Base-by-base conservation (phyloP, 2,888 invertebrate species). In the Eutolmus rufibarbis region DNA sequence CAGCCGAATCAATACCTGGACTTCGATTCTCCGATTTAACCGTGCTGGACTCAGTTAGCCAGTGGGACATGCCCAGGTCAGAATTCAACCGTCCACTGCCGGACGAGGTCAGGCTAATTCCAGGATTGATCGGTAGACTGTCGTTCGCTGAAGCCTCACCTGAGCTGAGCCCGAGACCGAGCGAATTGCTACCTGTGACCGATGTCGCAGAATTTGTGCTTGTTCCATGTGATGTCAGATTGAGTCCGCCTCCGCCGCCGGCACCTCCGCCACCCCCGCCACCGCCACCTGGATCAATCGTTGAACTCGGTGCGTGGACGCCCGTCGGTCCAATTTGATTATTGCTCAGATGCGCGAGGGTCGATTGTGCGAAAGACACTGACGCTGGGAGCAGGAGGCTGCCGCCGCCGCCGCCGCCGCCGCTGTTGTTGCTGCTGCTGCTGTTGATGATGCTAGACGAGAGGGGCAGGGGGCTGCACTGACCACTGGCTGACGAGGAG, bases 21-120 rank as follows among this genome's bases (percentile, higher is more conserved):
- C 95, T 95, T 90, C 95, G 95, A 90, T 95, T 95, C 93, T 96
- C 96, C 90, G 95, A 95, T 93, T 96, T 96, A 89, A 96, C 95
- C 77, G 90, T 88, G 88, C 89, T 90, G 86, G 90, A 89, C 57
- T 92, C 90, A 56, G 89, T 87, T 82, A 93, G 88, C 93, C 93
- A 93, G 89, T 92, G 92, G 87, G 92, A 91, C 92, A 93, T 92
- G 81, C 91, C 91, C 89, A 90, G 87, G 81, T 90, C 90, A 76
- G 90, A 88, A 86, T 89, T 89, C 74, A 87, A 66, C 43, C 88
- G 87, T 81, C 87, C 84, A 77, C 31, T 57, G 57, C 46, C 78
- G 74, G 86, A 78, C 84, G 89, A 82, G 74, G 87, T 86, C 74
- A 89, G 74, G 85, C 88, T 86, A 57, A 88, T 81, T 76, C 88